Evolutionary conservation across 2,888 invertebrate species (phyloP).

Genomic region (Pinctada fucata): DNA sequence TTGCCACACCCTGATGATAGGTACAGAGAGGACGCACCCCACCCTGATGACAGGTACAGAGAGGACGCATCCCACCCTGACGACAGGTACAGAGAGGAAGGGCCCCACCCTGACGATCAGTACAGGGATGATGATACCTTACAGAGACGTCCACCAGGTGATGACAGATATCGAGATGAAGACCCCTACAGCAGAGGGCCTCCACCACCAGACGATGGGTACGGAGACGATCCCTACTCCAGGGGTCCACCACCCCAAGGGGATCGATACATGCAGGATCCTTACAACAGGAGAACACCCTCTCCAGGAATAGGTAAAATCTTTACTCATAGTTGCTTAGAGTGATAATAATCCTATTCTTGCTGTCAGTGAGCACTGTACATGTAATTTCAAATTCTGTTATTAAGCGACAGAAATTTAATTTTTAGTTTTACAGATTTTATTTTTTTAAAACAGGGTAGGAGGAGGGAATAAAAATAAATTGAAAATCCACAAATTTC

Average conservation of each 20-base stretch:
- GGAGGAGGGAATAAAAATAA: no score
- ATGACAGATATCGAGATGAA: constrained; percentile 40
- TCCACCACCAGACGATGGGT: constrained; percentile 45
- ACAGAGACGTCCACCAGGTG: constrained; percentile 11
- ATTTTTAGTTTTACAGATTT: no score
- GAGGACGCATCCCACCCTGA: constrained; percentile 37
- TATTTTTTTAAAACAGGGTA: no score
- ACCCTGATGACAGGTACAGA: constrained; percentile 42
- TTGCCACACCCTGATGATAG: constrained; percentile 45
- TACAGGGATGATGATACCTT: constrained; percentile 15
- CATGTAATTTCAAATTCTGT: no score
- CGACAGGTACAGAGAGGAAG: constrained; percentile 38
- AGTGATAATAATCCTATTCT: no score
- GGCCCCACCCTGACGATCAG: constrained; percentile 44
- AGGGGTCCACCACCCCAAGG: constrained; percentile 16
- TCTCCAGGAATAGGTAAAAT: constrained; percentile 44
- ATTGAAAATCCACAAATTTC: no score
- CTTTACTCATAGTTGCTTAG: no score
- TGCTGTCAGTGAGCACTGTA: no score
- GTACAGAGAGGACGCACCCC: constrained; percentile 39
- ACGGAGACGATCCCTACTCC: constrained; percentile 41
- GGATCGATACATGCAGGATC: constrained; percentile 24
- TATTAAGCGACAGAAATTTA: no score
- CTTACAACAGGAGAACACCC: constrained; percentile 30
- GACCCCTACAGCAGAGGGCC: constrained; percentile 25